Percentiles rank a stretch among this genome's conserved stretches.
Conservation (phyloP, 2,113 vertebrate species). For the Ctenodactylus gundi region DNA sequence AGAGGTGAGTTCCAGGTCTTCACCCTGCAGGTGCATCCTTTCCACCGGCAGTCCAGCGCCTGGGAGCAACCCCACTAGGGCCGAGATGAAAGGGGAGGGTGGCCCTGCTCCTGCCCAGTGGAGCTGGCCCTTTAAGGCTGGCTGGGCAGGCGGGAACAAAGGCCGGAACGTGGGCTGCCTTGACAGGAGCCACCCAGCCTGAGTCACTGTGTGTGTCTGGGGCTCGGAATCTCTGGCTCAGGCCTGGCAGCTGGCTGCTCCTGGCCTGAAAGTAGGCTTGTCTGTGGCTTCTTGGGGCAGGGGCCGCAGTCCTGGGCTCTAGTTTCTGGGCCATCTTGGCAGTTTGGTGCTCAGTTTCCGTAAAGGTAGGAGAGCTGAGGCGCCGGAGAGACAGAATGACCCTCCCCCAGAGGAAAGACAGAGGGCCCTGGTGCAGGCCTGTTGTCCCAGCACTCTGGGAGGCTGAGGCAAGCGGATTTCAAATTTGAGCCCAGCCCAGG, state of each 20-base stretch:
- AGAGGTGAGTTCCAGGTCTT: background rate
- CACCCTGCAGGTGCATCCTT: background rate
- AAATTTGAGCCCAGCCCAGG: no score
- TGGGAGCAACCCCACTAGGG: background rate
- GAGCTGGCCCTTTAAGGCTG: slow-evolving; percentile 69
- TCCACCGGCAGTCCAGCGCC: background rate
- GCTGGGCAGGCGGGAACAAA: slow-evolving; percentile 38
- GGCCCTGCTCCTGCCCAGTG: background rate
- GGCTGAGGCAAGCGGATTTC: no score
- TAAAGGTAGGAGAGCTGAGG: background rate
- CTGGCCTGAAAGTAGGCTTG: background rate
- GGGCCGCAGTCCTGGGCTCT: background rate
- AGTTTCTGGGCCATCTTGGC: background rate
- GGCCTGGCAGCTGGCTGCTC: background rate
- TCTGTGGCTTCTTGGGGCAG: background rate
- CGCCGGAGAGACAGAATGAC: background rate
- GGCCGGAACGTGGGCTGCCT: slow-evolving; percentile 62
- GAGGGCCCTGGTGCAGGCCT: no score
- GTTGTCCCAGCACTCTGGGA: no score
- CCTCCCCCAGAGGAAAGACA: background rate
- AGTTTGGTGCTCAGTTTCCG: background rate
- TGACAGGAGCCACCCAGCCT: background rate
- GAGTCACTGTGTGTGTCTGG: slow-evolving; percentile 50
- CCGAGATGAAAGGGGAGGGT: background rate
- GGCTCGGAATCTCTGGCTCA: background rate